phyloP scores from a whole-genome alignment of 2,888 invertebrate species.

The Terebella lapidaria region DNA sequence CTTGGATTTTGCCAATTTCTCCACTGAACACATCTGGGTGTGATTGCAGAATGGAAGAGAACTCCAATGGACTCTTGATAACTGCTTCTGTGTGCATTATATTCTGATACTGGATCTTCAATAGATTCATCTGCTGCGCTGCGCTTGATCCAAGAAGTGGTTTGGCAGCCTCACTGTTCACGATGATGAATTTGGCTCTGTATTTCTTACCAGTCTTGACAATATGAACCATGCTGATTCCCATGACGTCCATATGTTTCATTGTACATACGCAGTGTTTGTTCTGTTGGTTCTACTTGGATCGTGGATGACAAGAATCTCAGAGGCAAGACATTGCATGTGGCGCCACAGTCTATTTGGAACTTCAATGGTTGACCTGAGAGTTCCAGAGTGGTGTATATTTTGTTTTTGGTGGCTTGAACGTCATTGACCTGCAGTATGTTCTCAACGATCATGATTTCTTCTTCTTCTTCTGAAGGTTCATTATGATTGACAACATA shows the following conservation, averaged over 20 bases:
- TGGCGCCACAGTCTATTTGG: neutral
- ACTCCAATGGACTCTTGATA: too few relatives aligned
- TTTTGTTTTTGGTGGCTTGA: too few relatives aligned
- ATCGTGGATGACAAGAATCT: too few relatives aligned
- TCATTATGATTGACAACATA: too few relatives aligned
- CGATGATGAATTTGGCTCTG: neutral
- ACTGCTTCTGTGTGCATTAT: too few relatives aligned
- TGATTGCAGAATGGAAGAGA: too few relatives aligned
- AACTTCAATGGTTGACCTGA: neutral
- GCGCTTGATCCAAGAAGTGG: neutral
- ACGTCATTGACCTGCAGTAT: neutral
- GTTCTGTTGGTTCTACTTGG: neutral
- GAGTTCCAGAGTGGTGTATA: neutral
- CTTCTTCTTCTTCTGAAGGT: too few relatives aligned
- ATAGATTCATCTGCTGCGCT: neutral
- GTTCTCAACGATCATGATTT: too few relatives aligned
- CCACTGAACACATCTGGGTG: too few relatives aligned
- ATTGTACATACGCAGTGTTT: too few relatives aligned
- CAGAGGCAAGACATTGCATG: neutral
- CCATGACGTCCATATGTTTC: too few relatives aligned
- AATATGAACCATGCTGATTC: too few relatives aligned
- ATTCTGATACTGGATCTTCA: neutral
- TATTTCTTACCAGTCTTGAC: neutral
- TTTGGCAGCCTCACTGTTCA: neutral
- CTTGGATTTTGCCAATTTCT: neutral